These are phyloP conservation scores for Elephantulus edwardii DNA, from an alignment of 2,113 vertebrate genomes.

Conservation along the genomic window DNA sequence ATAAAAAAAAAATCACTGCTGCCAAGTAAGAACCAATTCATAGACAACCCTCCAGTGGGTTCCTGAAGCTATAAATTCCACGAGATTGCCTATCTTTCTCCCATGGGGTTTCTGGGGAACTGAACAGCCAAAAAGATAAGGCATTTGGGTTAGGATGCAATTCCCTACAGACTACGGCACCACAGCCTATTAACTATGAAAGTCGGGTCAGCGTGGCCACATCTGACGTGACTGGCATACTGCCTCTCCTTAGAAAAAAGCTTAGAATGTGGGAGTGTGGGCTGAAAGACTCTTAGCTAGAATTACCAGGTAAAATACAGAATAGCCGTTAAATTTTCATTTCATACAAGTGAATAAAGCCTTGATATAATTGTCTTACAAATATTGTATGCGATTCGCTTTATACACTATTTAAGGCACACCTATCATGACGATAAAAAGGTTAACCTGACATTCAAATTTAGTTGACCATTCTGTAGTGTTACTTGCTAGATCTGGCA, in stretches of 20 bases:
- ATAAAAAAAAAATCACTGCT: too few species aligned
- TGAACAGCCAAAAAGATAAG: too few species aligned
- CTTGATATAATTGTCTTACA: not conserved
- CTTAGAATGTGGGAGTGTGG: not conserved
- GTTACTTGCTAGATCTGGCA: not conserved
- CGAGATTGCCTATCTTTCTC: too few species aligned
- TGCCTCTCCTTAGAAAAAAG: constrained; percentile 19
- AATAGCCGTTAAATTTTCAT: not conserved
- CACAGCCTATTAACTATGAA: too few species aligned
- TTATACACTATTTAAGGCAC: not conserved
- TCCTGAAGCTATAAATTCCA: too few species aligned
- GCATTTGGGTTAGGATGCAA: too few species aligned
- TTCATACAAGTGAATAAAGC: not conserved
- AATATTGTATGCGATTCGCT: not conserved
- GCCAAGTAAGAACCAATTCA: too few species aligned
- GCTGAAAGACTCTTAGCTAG: constrained; percentile 16
- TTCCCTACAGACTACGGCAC: too few species aligned
- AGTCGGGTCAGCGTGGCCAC: not conserved
- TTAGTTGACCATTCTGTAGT: not conserved
- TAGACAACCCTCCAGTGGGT: too few species aligned
- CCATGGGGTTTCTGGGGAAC: too few species aligned
- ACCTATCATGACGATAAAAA: not conserved
- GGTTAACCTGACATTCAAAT: not conserved
- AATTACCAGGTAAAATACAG: not conserved
- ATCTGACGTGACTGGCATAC: constrained; percentile 38